phyloP scores from a whole-genome alignment of 2,888 invertebrate genomes.

The Pammene aurita region DNA sequence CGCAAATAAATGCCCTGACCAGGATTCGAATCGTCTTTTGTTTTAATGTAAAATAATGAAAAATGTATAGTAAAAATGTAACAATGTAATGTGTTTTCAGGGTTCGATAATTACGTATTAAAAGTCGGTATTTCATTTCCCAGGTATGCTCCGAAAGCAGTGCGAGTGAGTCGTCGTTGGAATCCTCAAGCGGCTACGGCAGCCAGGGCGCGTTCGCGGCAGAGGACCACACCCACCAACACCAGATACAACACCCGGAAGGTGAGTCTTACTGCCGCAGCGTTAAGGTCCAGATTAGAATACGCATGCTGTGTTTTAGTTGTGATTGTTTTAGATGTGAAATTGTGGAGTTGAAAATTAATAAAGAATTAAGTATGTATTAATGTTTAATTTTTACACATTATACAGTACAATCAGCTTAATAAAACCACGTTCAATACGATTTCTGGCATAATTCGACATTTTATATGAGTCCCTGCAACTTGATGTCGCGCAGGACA shows the following conservation, averaged over 20 bases:
- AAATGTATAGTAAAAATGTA: too few species aligned
- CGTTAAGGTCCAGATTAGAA: background rate
- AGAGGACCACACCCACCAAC: slow-evolving; percentile 77
- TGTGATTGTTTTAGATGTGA: slow-evolving; percentile 21
- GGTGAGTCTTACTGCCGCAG: slow-evolving; percentile 58
- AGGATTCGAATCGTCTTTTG: too few species aligned
- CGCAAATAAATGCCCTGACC: too few species aligned
- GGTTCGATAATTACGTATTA: too few species aligned
- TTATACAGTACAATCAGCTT: too few species aligned
- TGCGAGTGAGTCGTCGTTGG: slow-evolving; percentile 89
- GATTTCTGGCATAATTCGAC: too few species aligned
- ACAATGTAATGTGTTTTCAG: too few species aligned
- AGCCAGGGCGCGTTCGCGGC: slow-evolving; percentile 88
- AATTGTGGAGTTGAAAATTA: background rate
- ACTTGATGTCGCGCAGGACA: too few species aligned
- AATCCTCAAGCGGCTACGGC: slow-evolving; percentile 90
- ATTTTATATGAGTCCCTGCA: too few species aligned
- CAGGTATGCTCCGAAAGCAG: slow-evolving; percentile 84
- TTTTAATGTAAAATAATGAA: too few species aligned
- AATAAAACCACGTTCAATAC: too few species aligned
- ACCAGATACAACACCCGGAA: slow-evolving; percentile 68
- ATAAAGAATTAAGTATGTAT: background rate
- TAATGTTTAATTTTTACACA: too few species aligned
- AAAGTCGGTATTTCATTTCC: slow-evolving; percentile 37
- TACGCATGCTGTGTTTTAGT: slow-evolving; percentile 20